Evolutionary conservation across 2,888 invertebrate species (phyloP), one percentile per base, ranked within the genome.

Genomic region (Sipha maydis): DNA sequence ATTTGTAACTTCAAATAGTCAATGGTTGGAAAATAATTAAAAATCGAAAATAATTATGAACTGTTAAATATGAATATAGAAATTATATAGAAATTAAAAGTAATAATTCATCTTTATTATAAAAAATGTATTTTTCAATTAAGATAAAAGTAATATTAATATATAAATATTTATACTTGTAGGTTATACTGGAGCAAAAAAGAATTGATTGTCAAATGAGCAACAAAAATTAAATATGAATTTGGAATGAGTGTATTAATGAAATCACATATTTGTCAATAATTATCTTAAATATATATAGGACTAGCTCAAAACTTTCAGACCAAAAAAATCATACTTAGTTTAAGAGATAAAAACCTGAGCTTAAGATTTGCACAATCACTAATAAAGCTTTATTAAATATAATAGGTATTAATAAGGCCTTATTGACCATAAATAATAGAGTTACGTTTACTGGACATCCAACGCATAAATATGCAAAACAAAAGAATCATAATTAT

Each of bases 351-450:
- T 88, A 75, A 67, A 1, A 88, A 88, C 76, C 56, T 82, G 88
- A 88, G 79, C 73, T 73, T 56, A 76, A 54, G 67, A 48, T 75
- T 88, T 76, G 25, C 41, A 48, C 17, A 41, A 38, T 75, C 41
- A 80, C 67, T 88, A 75, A 38, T 28, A 80, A 48, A 80, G 86
- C 79, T 71, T 25, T 73, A 38, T 61, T 88, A 82, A 41, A 80
- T 41, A 38, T 67, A 67, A 28, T 61, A 80, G 79, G 54, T 38
- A 85, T 17, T 48, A 28, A n/a, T 61, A 48, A 73, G 14, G 1
- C 11, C n/a, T 88, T 34, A 88, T 82, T 88, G 75, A 21, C 88
- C 88, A 88, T 88, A 88, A 76, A 88, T 82, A 75, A 88, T 82
- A 17, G 80, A 73, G 25, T 88, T 80, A n/a, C 88, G 88, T 82